A percentile compares a stretch with the other conserved stretches of the same genome.
phyloP scores from a whole-genome alignment of 1,140 invertebrate genomes.

The Trinorchestia longiramus region DNA sequence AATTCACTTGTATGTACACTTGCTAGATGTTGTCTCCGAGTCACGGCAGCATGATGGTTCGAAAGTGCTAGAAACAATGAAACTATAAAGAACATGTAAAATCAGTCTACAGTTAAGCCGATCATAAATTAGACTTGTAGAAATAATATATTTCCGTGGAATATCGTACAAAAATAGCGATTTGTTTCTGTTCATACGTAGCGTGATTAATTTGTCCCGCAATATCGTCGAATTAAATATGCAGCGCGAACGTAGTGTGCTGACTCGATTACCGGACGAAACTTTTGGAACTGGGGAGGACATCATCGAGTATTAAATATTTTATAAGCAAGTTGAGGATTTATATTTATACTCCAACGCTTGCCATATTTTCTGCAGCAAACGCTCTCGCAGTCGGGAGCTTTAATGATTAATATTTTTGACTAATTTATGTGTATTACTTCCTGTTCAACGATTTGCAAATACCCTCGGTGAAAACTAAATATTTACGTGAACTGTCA shows the following conservation, averaged over 20 bases:
- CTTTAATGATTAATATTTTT: no score
- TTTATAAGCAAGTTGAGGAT: no score
- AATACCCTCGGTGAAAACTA: no score
- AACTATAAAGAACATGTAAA: neutral
- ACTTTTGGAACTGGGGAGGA: no score
- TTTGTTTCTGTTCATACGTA: neutral
- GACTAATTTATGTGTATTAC: no score
- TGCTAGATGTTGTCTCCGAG: neutral
- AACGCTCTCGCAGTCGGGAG: no score
- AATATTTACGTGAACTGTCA: no score
- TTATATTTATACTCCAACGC: no score
- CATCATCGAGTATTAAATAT: no score
- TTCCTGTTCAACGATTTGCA: no score
- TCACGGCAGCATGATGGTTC: neutral
- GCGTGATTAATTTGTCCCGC: neutral
- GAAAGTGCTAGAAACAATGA: neutral
- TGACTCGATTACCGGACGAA: no score
- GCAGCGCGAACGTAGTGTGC: neutral
- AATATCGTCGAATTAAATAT: neutral
- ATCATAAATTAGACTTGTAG: neutral
- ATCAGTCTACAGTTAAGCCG: neutral
- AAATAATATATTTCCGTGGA: neutral
- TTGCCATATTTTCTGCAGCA: no score
- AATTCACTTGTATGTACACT: neutral
- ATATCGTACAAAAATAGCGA: neutral